These are phyloP conservation scores for Falco punctatus DNA, from an alignment of 2,113 vertebrate species.

Conservation along the genomic window DNA sequence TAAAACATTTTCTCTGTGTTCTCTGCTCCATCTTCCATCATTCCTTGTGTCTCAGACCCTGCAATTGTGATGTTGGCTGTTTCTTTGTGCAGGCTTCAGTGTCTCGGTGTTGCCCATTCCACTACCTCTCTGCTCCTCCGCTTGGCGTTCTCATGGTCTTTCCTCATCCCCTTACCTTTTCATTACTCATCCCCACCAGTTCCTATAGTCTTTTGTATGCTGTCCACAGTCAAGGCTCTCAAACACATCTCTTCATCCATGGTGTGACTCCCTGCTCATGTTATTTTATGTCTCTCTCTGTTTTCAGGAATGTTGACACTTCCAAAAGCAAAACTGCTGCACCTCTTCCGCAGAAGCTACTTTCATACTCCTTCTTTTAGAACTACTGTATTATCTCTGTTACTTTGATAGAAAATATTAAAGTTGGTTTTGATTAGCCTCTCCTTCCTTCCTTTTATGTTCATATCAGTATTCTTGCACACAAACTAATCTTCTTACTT, in stretches of 20 bases:
- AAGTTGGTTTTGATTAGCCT: conserved; percentile 24
- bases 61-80: accelerated
- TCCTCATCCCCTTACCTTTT: background rate
- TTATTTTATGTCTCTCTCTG: background rate
- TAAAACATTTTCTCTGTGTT: background rate
- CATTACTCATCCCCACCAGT: background rate
- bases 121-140: background rate
- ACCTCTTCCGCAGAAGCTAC: background rate
- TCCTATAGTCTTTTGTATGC: background rate
- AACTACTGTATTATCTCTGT: background rate
- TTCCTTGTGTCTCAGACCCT: background rate
- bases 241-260: background rate
- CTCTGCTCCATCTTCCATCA: background rate
- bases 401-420: conserved; percentile 26
- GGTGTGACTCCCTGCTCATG: background rate
- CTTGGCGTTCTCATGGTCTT: background rate
- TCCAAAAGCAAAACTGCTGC: background rate
- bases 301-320: background rate
- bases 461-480: background rate
- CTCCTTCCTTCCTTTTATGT: conserved; percentile 26
- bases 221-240: background rate
- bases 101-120: background rate
- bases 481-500: conserved; percentile 50
- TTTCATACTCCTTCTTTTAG: background rate
- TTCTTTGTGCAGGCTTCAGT: background rate